These are phyloP conservation scores for Hypotaenidia okinawae DNA, from an alignment of 2,797 vertebrate species.

Conservation along the genomic window DNA sequence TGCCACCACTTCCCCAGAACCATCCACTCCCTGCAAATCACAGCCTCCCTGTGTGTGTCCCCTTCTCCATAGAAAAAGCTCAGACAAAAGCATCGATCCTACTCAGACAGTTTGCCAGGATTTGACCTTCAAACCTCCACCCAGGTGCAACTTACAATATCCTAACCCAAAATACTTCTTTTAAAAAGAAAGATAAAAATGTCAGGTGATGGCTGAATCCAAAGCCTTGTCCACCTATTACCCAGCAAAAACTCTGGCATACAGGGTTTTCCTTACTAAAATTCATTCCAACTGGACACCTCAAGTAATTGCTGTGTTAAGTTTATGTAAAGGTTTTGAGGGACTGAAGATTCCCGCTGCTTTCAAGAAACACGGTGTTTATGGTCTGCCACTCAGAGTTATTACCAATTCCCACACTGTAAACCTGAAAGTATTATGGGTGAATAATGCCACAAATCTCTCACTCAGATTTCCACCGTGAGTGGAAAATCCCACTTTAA, in stretches of 20 bases:
- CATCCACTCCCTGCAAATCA: background rate
- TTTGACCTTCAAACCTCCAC: background rate
- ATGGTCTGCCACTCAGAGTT: conserved; percentile 49
- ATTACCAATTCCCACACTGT: conserved; percentile 48
- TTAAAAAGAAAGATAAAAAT: background rate
- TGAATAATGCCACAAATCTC: conserved; percentile 49
- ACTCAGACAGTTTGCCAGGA: background rate
- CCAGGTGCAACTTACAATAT: background rate
- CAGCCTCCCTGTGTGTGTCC: background rate
- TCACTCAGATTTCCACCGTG: conserved; percentile 35
- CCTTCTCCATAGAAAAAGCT: background rate
- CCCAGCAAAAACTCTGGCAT: conserved; percentile 40
- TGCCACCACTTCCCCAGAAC: background rate
- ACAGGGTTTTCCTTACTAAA: conserved; percentile 48
- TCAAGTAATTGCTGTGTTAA: conserved; percentile 35
- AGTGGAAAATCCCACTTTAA: conserved; percentile 67
- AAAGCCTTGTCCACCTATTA: conserved; percentile 51
- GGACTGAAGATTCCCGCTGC: conserved; percentile 37
- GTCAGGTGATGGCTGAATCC: conserved; percentile 43
- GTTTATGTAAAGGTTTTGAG: conserved; percentile 10
- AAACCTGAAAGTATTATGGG: conserved; percentile 25
- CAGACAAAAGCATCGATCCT: background rate
- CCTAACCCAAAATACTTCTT: background rate
- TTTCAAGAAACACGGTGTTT: conserved; percentile 58
- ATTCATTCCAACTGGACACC: conserved; percentile 56